Conservation (phyloP, 2,888 invertebrate species). For the Cotesia congregata region DNA sequence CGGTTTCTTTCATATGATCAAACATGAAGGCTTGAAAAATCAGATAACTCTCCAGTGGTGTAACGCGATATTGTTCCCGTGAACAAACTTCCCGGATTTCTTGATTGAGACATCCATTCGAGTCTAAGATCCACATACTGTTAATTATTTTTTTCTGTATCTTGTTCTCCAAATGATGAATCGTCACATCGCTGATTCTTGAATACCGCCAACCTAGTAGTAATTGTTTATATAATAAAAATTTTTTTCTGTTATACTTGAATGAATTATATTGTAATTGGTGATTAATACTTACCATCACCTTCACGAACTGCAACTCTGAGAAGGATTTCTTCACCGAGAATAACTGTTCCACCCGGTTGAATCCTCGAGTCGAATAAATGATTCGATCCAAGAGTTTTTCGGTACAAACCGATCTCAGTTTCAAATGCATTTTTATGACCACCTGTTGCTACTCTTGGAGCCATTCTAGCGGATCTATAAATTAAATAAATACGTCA, state of each 20-base stretch:
- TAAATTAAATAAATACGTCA: slow-evolving; percentile 6
- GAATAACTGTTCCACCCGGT: slow-evolving; percentile 72
- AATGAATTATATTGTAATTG: slow-evolving; percentile 8
- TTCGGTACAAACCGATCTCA: slow-evolving; percentile 72
- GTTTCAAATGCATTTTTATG: slow-evolving; percentile 73
- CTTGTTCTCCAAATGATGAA: slow-evolving; percentile 56
- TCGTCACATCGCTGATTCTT: slow-evolving; percentile 72
- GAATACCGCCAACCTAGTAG: slow-evolving; percentile 73
- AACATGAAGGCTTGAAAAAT: slow-evolving; percentile 75
- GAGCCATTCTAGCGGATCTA: slow-evolving; percentile 60
- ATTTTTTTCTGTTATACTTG: not conserved
- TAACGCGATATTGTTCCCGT: slow-evolving; percentile 60
- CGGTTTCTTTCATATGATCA: slow-evolving; percentile 74
- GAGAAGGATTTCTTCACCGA: slow-evolving; percentile 75
- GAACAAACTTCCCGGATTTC: slow-evolving; percentile 56
- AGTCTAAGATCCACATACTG: slow-evolving; percentile 60
- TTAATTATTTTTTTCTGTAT: slow-evolving; percentile 55
- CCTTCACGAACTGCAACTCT: slow-evolving; percentile 72
- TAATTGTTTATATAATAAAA: not conserved
- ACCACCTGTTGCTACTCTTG: slow-evolving; percentile 72
- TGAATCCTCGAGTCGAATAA: slow-evolving; percentile 71
- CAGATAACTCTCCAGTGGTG: slow-evolving; percentile 57
- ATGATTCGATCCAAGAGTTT: slow-evolving; percentile 69
- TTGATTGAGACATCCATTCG: slow-evolving; percentile 59
- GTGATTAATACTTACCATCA: slow-evolving; percentile 70